Evolutionary conservation across 2,797 vertebrate species (phyloP), one percentile per base, ranked within the genome.

Genomic region (Takifugu ocellatus): DNA sequence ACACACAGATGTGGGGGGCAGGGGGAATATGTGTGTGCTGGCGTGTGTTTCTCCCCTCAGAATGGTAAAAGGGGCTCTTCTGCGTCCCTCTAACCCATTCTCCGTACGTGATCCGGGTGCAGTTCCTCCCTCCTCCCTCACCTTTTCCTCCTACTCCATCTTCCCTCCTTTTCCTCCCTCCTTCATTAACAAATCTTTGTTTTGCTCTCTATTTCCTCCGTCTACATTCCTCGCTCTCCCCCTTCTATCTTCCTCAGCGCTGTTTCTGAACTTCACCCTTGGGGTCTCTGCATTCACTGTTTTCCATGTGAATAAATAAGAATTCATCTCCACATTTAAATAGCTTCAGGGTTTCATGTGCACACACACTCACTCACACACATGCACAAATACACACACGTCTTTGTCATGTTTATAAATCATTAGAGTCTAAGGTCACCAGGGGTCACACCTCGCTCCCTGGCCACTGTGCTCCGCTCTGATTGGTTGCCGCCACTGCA

Each of bases 271-370:
- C 82, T 74, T 78, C 59, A 80, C 74, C 86, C 84, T 61, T 75
- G 72, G 75, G 83, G 78, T 83, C 75, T 67, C 56, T 82, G 75
- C 75, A 59, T 67, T 82, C 78, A 68, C 70, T 63, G 82, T 78
- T 60, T 80, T 74, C 46, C 71, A 31, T 84, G 86, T 81, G 83
- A 84, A 86, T 89, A 85, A 83, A 86, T 89, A 78, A 83, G 82
- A 89, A 87, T 87, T 84, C 82, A 81, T 83, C 83, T 82, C 68
- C 82, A 77, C 79, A 79, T 85, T 86, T 86, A 84, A 84, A 81
- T 83, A 85, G 82, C 85, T 84, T 39, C 76, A 52, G 83, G 79
- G 62, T 69, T 72, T 66, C 64, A 25, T 8, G 49, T 48, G 60
- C 51, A 68, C 72, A 66, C 68, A 72, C 66, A 55, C 53, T 2